These are phyloP conservation scores for Drosophila carrolli DNA, from an alignment of 1,140 invertebrate genomes.

Conservation along the genomic window DNA sequence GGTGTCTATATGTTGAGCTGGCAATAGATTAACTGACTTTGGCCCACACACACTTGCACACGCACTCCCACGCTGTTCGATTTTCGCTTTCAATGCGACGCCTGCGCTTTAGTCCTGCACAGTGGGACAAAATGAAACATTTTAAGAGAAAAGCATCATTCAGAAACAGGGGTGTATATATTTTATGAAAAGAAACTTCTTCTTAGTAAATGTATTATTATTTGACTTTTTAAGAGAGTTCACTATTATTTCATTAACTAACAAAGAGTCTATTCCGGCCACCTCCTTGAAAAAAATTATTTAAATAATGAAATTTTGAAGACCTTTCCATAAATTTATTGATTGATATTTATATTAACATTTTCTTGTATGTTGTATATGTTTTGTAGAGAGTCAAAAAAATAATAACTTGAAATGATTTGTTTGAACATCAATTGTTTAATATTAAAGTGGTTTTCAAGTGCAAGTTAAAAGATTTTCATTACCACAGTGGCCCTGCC, in stretches of 20 bases:
- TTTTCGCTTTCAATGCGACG: slow-evolving; percentile 73
- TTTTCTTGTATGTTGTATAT: too few species aligned
- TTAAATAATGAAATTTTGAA: too few species aligned
- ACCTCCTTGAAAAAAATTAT: too few species aligned
- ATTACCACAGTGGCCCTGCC: slow-evolving; percentile 48
- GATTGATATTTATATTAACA: too few species aligned
- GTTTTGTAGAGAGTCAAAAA: too few species aligned
- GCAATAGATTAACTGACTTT: slow-evolving; percentile 72
- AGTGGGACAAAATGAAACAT: slow-evolving; percentile 21
- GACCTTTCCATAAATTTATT: too few species aligned
- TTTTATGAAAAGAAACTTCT: neutral
- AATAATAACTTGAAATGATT: too few species aligned
- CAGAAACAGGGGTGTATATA: neutral
- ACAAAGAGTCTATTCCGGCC: too few species aligned
- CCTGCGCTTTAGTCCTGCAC: slow-evolving; percentile 58
- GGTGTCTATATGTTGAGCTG: slow-evolving; percentile 80
- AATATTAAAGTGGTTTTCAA: neutral
- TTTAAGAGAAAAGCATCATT: neutral
- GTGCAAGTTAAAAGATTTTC: neutral
- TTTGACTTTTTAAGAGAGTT: too few species aligned
- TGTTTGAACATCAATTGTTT: too few species aligned
- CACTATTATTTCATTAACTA: too few species aligned
- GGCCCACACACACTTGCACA: slow-evolving; percentile 40
- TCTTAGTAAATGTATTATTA: neutral
- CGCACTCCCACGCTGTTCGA: slow-evolving; percentile 66